Evolutionary conservation across 2,113 vertebrate genomes (phyloP).

Genomic region (Anoura caudifer): DNA sequence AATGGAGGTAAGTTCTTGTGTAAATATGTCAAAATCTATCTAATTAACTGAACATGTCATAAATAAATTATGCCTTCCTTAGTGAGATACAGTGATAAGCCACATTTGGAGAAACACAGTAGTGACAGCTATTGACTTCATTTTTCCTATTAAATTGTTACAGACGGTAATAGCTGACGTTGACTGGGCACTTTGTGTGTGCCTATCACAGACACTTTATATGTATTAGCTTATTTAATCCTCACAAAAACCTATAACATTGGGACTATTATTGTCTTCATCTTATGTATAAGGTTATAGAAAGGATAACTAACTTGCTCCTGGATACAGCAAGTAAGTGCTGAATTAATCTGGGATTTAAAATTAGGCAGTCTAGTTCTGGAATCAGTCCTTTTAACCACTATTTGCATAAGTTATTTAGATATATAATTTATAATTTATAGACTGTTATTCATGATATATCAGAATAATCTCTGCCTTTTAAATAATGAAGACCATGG

Average conservation of each 20-base stretch:
- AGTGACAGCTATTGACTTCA: neutral
- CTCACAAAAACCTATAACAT: neutral
- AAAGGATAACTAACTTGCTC: neutral
- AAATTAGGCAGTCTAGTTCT: neutral
- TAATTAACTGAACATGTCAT: constrained; percentile 25
- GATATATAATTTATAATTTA: neutral
- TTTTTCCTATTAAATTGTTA: neutral
- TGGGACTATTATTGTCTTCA: neutral
- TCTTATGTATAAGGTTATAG: neutral
- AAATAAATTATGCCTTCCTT: neutral
- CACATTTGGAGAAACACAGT: neutral
- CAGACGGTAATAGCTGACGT: neutral
- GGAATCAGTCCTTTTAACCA: neutral
- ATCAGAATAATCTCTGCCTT: neutral
- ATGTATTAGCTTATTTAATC: neutral
- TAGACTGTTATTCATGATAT: neutral
- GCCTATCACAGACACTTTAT: neutral
- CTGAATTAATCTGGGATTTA: neutral
- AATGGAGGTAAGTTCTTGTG: neutral
- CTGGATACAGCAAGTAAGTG: neutral
- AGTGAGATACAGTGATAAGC: neutral
- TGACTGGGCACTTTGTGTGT: neutral
- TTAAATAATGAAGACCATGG: neutral
- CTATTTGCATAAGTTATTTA: neutral
- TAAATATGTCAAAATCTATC: constrained; percentile 36